Evolutionary conservation across 2,888 invertebrate genomes (phyloP).

Genomic region (Halictus quadricinctus): DNA sequence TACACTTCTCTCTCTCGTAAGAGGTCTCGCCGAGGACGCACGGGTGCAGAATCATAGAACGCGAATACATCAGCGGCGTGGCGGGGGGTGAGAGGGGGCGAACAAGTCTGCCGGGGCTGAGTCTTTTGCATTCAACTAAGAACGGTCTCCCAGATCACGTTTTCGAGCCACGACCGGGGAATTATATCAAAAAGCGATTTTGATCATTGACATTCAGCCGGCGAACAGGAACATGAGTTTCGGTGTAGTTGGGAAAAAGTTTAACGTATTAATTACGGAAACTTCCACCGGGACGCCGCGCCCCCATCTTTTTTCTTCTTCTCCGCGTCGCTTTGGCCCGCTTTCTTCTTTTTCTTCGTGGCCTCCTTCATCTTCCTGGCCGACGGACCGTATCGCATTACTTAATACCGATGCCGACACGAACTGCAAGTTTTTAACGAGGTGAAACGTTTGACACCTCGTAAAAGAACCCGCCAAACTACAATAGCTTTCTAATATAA

Average conservation of each 20-base stretch:
- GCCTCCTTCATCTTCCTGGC: constrained; percentile 55
- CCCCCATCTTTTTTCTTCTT: constrained; percentile 36
- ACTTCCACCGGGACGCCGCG: constrained; percentile 46
- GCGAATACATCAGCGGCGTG: constrained; percentile 32
- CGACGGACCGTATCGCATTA: constrained; percentile 67
- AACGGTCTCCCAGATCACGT: constrained; percentile 61
- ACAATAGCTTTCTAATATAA: constrained; percentile 44
- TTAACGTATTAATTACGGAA: constrained; percentile 73
- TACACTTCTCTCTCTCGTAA: constrained; percentile 52
- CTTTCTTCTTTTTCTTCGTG: constrained; percentile 26
- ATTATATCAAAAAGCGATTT: constrained; percentile 72
- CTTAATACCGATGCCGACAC: constrained; percentile 70
- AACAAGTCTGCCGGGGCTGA: constrained; percentile 5
- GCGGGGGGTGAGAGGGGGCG: neutral
- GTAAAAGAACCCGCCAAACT: constrained; percentile 59
- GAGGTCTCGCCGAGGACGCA: constrained; percentile 33
- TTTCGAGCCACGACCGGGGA: constrained; percentile 52
- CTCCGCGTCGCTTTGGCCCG: constrained; percentile 25
- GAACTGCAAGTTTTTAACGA: constrained; percentile 70
- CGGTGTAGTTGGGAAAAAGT: constrained; percentile 62
- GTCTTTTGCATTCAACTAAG: constrained; percentile 54
- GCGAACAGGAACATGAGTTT: constrained; percentile 57
- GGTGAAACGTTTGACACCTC: constrained; percentile 72
- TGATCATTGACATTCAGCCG: constrained; percentile 69
- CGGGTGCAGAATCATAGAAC: constrained; percentile 21